Conservation (phyloP, 2,797 vertebrate genomes). For the Gambusia yucatana region DNA sequence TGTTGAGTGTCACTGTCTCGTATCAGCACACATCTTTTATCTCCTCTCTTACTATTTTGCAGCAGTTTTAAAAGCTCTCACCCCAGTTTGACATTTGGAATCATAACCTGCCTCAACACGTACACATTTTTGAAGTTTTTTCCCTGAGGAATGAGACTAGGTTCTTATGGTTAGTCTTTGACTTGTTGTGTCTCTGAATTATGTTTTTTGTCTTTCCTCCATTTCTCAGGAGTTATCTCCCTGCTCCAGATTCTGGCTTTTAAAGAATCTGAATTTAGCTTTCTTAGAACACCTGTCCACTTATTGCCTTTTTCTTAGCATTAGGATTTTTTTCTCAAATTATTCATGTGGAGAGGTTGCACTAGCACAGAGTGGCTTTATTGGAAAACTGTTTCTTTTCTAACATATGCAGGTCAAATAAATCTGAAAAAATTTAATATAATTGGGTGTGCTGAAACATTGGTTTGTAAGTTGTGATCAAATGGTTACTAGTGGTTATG, state of each 20-base stretch:
- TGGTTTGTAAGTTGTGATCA: neutral
- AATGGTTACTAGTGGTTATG: neutral
- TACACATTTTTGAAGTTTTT: slow-evolving; percentile 3
- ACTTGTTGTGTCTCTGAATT: neutral
- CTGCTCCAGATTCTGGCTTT: slow-evolving; percentile 9
- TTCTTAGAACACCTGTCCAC: neutral
- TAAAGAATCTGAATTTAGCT: neutral
- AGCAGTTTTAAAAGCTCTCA: slow-evolving; percentile 36
- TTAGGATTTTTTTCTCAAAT: neutral
- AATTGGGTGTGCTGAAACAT: neutral
- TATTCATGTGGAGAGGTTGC: neutral
- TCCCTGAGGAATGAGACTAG: slow-evolving; percentile 32
- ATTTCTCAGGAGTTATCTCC: slow-evolving; percentile 10
- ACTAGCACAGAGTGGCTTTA: neutral
- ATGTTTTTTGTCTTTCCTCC: slow-evolving; percentile 9
- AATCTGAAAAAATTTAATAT: neutral
- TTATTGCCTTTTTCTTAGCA: neutral
- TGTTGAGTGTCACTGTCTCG: slow-evolving; percentile 27
- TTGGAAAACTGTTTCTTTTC: neutral
- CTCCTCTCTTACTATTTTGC: slow-evolving; percentile 10
- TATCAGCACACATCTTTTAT: slow-evolving; percentile 38
- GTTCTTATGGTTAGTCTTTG: slow-evolving; percentile 38
- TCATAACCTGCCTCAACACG: neutral
- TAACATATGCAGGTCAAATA: neutral
- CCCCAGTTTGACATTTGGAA: slow-evolving; percentile 51